Evolutionary conservation across 2,888 invertebrate genomes (phyloP).

Genomic region (Elmis aenea): DNA sequence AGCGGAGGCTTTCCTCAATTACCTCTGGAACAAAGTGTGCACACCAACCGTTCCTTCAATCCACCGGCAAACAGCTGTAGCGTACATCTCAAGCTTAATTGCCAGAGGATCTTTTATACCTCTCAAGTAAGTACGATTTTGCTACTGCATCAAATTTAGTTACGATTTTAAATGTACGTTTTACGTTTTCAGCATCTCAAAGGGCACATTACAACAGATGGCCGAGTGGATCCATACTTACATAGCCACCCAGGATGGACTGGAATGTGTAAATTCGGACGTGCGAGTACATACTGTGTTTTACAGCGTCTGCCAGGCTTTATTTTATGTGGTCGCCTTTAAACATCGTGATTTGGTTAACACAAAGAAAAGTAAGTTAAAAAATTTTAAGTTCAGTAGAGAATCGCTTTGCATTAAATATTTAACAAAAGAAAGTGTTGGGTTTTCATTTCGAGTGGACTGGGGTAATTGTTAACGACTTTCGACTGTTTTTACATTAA

Average conservation of each 20-base stretch:
- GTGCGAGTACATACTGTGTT: conserved; percentile 78
- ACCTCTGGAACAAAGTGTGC: conserved; percentile 69
- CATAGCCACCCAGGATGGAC: conserved; percentile 62
- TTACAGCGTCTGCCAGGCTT: conserved; percentile 85
- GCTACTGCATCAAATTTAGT: too few relatives aligned
- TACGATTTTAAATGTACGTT: too few relatives aligned
- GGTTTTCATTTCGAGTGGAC: too few relatives aligned
- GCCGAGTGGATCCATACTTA: conserved; percentile 82
- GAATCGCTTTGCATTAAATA: too few relatives aligned
- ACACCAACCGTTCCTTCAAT: conserved; percentile 60
- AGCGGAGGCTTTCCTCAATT: conserved; percentile 62
- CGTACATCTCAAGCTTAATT: conserved; percentile 70
- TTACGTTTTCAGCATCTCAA: conserved; percentile 54
- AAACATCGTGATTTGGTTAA: conserved; percentile 78
- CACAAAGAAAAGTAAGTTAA: conserved; percentile 66
- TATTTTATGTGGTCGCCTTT: conserved; percentile 90
- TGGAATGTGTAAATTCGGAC: conserved; percentile 52
- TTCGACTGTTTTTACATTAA: too few relatives aligned
- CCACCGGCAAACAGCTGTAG: conserved; percentile 64
- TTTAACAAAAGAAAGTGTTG: too few relatives aligned
- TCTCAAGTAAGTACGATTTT: conserved; percentile 52
- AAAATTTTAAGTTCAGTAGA: too few relatives aligned
- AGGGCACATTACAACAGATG: conserved; percentile 63
- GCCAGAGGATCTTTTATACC: conserved; percentile 63
- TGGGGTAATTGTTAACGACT: too few relatives aligned